Base-by-base conservation (phyloP, 2,888 invertebrate species). In the Dorcus parallelipipedus region DNA sequence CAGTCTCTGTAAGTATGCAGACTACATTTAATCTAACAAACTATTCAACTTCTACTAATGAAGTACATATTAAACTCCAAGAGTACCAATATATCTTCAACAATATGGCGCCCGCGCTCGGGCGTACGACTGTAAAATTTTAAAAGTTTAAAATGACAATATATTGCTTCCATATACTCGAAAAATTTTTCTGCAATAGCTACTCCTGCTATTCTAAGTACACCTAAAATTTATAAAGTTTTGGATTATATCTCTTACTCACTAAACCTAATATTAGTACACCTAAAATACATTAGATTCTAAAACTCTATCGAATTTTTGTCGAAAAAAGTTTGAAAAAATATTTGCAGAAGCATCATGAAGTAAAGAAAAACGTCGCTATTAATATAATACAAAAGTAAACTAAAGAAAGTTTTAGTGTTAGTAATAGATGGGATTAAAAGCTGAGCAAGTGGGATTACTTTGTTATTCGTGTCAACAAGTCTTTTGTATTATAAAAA, bases 21-120 rank as follows among this genome's bases (percentile, higher is more conserved):
- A 59, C 65, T 65, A 65, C 59, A 58, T 59, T 62, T 63, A 60
- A 61, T 65, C 66, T 66, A 66, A 66, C 57, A 60, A 58, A 64
- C 66, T 64, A 66, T 63, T 63, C 56, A 60, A 65, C 57, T 61
- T 65, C 56, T 33, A 52, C 63, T 64, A 64, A 65, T 60, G 60
- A 64, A 60, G 61, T 63, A 63, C 61, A 64, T 61, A 59, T 66
- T 62, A 64, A 63, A 63, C 60, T 63, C 61, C 60, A 60, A 57
- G 64, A 60, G 59, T 64, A 64, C 65, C 64, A 61, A 58, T 65
- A 60, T 61, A 62, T 59, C 60, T 60, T 64, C 61, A 60, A 63
- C 60, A 60, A 62, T 59, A 64, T 63, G 59, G 55, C 54, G 58
- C 63, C 63, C 63, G n/a, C 26, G 51, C 59, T 49, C 49, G 47